Base-by-base conservation (phyloP, 2,113 vertebrate genomes). In the Nannobrachium achirus region DNA sequence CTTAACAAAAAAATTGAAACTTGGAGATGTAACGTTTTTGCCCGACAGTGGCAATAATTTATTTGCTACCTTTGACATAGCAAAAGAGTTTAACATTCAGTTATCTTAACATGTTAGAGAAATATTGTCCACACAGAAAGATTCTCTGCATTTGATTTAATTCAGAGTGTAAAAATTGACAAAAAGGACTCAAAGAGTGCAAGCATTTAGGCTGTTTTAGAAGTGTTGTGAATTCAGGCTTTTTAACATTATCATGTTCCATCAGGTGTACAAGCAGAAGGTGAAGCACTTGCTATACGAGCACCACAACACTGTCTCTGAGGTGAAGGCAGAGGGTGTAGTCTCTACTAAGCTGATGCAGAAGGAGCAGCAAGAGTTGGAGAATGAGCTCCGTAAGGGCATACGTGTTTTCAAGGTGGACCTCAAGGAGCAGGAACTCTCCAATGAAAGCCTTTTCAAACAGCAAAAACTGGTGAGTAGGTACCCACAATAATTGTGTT, bases 241-340 rank as follows among this genome's bases (percentile, higher is more conserved):
- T 39, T 4, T 8, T 20, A 6, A 18, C 65, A 67, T 52, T 55
- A 6, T 71, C 48, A 10, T 78, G 48, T 75, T 38, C 13, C 2
- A 4, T 14, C 56, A 94, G 93, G 90, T 93, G 13, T 98, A 98
- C 78, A 97, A 96, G 75, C 97, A 98, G 92, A 98, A 98, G 75
- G 95, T 99, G 76, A 99, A 98, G 83, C 96, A 99, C 80, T 79
- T 98, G 33, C 60, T 98, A 33, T 94, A 95, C 0, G 97, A 99
- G 80, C 95, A 99, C 48, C 95, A 98, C 89, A 96, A 96, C 74
- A 95, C 83, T 39, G 81, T 95, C 8, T 91, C 91, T 0, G 96
- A 98, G 80, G 67, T 95, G 84, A 95, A 93, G 78, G 86, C 84
- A 0, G 92, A 95, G 42, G 82, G 86, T 15, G 68, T 91, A 0